A percentile compares a stretch with the other conserved stretches of the same genome.
Evolutionary conservation across 1,140 invertebrate species (phyloP).

Genomic region (Dolichoris vasculosae): DNA sequence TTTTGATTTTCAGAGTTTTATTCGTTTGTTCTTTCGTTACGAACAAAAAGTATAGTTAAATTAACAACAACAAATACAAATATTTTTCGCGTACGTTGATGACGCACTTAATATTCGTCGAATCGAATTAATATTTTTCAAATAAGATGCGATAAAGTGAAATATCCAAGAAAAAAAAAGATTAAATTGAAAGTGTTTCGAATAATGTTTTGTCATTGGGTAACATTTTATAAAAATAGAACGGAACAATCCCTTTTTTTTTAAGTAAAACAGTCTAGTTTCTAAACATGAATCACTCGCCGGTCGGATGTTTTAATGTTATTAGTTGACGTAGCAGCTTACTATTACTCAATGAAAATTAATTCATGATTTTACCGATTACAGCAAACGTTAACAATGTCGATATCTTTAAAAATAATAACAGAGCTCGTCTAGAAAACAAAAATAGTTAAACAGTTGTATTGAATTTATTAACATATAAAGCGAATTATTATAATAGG

Average conservation of each 20-base stretch:
- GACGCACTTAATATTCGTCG: too few relatives aligned
- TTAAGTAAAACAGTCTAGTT: not conserved
- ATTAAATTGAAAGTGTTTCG: not conserved
- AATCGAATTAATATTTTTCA: too few relatives aligned
- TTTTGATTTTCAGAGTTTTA: too few relatives aligned
- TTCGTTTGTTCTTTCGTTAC: too few relatives aligned
- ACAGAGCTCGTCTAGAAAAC: not conserved
- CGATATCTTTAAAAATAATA: not conserved
- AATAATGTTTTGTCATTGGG: not conserved
- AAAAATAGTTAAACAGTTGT: not conserved
- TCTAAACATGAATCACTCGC: constrained; percentile 6
- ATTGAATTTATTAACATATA: too few relatives aligned
- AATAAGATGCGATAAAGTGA: too few relatives aligned
- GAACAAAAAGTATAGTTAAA: too few relatives aligned
- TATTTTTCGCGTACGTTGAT: too few relatives aligned
- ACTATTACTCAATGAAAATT: not conserved
- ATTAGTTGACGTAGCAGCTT: not conserved
- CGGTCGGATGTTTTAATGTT: not conserved
- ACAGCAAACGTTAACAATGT: not conserved
- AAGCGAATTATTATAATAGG: too few relatives aligned
- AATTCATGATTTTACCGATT: not conserved
- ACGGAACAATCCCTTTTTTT: not conserved
- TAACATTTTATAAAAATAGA: not conserved
- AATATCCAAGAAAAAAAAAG: too few relatives aligned
- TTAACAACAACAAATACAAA: too few relatives aligned